Evolutionary conservation across 2,797 vertebrate species (phyloP).

Genomic region (Girardinus metallicus): DNA sequence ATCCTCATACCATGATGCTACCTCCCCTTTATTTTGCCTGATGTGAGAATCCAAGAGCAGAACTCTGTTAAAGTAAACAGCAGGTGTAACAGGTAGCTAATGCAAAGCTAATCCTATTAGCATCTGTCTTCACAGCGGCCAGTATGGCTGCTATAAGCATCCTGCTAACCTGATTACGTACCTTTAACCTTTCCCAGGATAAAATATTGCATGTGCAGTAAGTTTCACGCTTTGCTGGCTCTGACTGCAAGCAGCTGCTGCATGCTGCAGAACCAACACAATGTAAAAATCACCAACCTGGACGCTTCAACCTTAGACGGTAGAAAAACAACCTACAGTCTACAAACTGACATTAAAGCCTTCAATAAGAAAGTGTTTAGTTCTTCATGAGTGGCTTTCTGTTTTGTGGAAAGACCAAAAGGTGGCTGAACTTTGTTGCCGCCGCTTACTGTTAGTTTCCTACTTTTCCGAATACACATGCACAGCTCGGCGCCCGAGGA

Average conservation of each 20-base stretch:
- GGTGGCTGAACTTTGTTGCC: conserved; percentile 32
- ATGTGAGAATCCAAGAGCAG: neutral
- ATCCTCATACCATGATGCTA: neutral
- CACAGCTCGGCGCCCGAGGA: conserved; percentile 25
- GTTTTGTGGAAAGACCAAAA: conserved; percentile 2
- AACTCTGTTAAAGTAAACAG: neutral
- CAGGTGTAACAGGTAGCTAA: neutral
- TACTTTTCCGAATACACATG: conserved; percentile 7
- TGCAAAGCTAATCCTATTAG: neutral
- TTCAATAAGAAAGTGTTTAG: neutral
- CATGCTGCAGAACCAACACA: conserved; percentile 3
- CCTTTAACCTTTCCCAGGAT: neutral
- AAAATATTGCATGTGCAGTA: conserved; percentile 4
- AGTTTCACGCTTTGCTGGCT: conserved; percentile 18
- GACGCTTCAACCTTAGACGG: conserved; percentile 1
- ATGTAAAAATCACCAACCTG: conserved; percentile 1
- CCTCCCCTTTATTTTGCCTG: neutral
- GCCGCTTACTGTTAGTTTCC: conserved; percentile 9
- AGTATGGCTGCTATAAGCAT: conserved; percentile 42
- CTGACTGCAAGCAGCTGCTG: conserved; percentile 40
- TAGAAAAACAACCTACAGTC: neutral
- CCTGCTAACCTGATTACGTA: conserved; percentile 38
- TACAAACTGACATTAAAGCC: neutral
- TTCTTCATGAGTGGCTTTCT: neutral
- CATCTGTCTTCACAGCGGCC: conserved; percentile 24